Evolutionary conservation across 2,797 vertebrate genomes (phyloP).

Genomic region (Hydrophis major): DNA sequence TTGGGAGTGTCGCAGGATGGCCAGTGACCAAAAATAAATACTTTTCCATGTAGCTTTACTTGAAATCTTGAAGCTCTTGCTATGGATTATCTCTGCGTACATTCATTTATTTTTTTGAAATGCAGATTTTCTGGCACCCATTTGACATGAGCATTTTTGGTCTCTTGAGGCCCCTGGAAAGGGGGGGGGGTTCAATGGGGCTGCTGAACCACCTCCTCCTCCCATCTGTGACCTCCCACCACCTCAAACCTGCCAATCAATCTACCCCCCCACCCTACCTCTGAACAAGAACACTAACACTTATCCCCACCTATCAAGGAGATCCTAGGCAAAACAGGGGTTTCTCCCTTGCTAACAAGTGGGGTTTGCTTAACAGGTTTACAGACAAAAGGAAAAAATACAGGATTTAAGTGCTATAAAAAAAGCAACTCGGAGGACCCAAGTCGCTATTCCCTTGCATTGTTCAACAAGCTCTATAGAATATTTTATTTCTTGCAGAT

Average conservation of each 20-base stretch:
- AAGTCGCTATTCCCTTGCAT: neutral
- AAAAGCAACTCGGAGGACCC: neutral
- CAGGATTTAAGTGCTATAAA: conserved; percentile 1
- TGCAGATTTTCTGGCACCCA: neutral
- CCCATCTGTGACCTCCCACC: neutral
- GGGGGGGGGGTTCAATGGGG: neutral
- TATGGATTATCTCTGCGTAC: neutral
- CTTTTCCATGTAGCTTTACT: neutral
- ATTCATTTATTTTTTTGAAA: neutral
- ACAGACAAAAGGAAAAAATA: neutral
- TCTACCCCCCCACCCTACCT: too few species aligned
- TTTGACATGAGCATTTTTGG: neutral
- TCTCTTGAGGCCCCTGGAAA: neutral
- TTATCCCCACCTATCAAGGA: neutral
- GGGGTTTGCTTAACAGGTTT: neutral
- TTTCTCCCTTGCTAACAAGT: neutral
- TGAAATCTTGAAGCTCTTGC: neutral
- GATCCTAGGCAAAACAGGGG: neutral
- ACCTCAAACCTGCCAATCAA: neutral
- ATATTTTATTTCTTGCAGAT: neutral
- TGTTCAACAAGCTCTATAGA: neutral
- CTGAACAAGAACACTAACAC: neutral
- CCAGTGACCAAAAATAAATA: neutral
- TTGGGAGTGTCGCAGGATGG: neutral
- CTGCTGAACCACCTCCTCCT: neutral